Conservation (phyloP, 2,113 vertebrate genomes). For the Spea bombifrons region DNA sequence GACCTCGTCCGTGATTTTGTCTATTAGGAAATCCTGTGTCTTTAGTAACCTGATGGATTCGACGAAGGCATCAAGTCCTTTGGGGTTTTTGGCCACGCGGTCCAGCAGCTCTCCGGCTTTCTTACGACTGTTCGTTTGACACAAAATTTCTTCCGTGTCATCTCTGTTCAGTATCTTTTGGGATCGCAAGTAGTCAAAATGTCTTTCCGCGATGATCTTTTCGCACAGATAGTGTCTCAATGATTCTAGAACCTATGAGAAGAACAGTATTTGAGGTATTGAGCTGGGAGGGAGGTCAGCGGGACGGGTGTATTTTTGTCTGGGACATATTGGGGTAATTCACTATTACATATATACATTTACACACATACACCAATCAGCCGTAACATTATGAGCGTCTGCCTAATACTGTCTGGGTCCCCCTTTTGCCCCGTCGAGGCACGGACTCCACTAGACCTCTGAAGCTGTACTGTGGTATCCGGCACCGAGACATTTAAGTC, state of each 20-base stretch:
- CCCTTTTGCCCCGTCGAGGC: too few relatives aligned
- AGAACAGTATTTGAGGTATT: too few relatives aligned
- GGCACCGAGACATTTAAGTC: too few relatives aligned
- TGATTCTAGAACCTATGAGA: conserved; percentile 69
- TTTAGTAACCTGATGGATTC: conserved; percentile 85
- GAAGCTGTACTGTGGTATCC: too few relatives aligned
- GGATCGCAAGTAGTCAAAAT: conserved; percentile 91
- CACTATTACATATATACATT: too few relatives aligned
- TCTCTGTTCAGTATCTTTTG: conserved; percentile 89
- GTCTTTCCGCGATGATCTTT: conserved; percentile 90
- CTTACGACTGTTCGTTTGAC: conserved; percentile 80
- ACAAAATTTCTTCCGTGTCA: conserved; percentile 91
- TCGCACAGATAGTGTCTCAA: conserved; percentile 88
- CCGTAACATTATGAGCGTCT: too few relatives aligned
- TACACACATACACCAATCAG: too few relatives aligned
- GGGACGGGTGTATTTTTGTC: too few relatives aligned
- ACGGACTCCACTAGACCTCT: too few relatives aligned
- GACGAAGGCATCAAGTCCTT: conserved; percentile 81
- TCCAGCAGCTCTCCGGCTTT: conserved; percentile 84
- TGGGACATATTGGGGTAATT: too few relatives aligned
- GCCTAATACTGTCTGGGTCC: too few relatives aligned
- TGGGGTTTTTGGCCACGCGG: conserved; percentile 89
- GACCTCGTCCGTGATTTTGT: conserved; percentile 92
- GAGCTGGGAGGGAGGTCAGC: too few relatives aligned
- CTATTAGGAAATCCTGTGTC: conserved; percentile 87